phyloP scores from a whole-genome alignment of 2,113 vertebrate species.

The Mus pahari region DNA sequence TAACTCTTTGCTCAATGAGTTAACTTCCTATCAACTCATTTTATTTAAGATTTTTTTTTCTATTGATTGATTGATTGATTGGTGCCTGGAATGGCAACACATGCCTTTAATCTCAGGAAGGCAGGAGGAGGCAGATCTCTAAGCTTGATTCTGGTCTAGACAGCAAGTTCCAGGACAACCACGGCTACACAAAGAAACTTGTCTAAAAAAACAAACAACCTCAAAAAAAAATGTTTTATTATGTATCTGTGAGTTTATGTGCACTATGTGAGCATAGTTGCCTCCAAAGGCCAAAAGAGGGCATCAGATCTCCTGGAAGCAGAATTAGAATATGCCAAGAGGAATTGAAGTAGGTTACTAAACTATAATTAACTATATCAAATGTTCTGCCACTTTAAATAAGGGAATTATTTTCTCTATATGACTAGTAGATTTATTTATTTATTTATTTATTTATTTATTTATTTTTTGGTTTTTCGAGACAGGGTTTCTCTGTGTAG shows the following conservation, averaged over 20 bases:
- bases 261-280: not conserved
- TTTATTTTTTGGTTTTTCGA: no score
- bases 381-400: not conserved
- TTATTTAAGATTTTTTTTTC: not conserved
- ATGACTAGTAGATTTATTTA: not conserved
- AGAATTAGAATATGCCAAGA: not conserved
- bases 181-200: not conserved
- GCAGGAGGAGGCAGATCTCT: not conserved
- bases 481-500: no score
- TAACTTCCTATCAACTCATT: not conserved
- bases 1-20: not conserved
- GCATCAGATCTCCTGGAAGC: not conserved
- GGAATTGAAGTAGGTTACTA: not conserved
- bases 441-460: no score
- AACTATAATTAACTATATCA: not conserved
- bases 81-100: not conserved
- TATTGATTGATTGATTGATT: not conserved
- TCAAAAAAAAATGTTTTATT: not conserved
- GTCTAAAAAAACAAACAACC: not conserved
- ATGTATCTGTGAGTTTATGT: not conserved
- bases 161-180: not conserved
- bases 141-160: not conserved
- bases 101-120: not conserved
- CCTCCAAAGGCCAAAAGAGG: not conserved
- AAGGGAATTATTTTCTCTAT: not conserved